These are phyloP conservation scores for Apotomis turbidana DNA, from an alignment of 2,888 invertebrate genomes.

Conservation along the genomic window DNA sequence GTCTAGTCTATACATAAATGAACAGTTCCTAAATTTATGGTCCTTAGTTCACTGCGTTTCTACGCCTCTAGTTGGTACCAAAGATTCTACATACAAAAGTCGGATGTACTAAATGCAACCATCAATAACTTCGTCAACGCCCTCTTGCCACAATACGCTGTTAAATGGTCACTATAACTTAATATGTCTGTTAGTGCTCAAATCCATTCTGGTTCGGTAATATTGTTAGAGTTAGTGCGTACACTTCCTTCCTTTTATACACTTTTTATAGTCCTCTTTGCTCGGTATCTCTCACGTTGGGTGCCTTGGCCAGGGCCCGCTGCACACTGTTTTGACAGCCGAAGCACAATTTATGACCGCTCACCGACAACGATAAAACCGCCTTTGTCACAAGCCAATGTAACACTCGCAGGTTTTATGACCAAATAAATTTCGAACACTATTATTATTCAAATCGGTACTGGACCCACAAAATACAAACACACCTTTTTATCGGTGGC, in stretches of 20 bases:
- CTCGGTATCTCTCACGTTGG: slow-evolving; percentile 32
- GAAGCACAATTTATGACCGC: slow-evolving; percentile 79
- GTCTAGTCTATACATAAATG: neutral
- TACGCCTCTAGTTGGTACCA: neutral
- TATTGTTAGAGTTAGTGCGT: slow-evolving; percentile 29
- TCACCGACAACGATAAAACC: slow-evolving; percentile 75
- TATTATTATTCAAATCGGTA: slow-evolving; percentile 82
- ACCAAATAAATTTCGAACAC: slow-evolving; percentile 82
- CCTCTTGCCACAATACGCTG: slow-evolving; percentile 19
- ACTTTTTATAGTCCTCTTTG: slow-evolving; percentile 37
- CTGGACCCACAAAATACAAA: slow-evolving; percentile 74
- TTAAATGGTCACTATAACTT: slow-evolving; percentile 18
- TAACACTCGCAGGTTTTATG: slow-evolving; percentile 78
- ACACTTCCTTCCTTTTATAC: slow-evolving; percentile 37
- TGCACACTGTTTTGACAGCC: slow-evolving; percentile 74
- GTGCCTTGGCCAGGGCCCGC: slow-evolving; percentile 48
- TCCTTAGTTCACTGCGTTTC: neutral
- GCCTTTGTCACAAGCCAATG: slow-evolving; percentile 77
- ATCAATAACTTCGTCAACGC: slow-evolving; percentile 8
- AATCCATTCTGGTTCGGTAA: slow-evolving; percentile 31
- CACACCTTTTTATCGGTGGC: slow-evolving; percentile 70
- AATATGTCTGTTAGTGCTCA: slow-evolving; percentile 18
- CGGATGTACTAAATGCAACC: neutral
- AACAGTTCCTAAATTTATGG: neutral
- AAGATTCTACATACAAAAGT: slow-evolving; percentile 1